A percentile compares a stretch with the other conserved stretches of the same genome.
Conservation (phyloP, 2,888 invertebrate genomes). For the Biston betularia region DNA sequence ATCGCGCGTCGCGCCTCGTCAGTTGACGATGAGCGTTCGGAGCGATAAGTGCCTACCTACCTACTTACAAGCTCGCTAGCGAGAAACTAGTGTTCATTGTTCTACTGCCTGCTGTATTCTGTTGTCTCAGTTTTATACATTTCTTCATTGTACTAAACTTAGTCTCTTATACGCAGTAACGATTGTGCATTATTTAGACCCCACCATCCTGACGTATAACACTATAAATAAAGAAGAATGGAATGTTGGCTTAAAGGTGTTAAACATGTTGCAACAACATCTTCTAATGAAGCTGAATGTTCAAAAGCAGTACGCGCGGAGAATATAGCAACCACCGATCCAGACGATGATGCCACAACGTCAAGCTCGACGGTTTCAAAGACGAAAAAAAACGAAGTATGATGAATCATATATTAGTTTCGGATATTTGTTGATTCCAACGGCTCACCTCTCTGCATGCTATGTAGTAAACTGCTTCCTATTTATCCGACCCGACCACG, state of each 20-base stretch:
- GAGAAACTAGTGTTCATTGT: no score
- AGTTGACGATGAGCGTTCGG: conserved; percentile 2
- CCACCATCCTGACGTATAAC: conserved; percentile 40
- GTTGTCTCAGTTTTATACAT: no score
- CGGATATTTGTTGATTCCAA: conserved; percentile 49
- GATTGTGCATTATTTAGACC: conserved; percentile 16
- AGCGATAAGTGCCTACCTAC: neutral
- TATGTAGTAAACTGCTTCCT: conserved; percentile 44
- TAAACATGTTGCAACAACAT: conserved; percentile 44
- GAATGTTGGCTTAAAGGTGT: conserved; percentile 46
- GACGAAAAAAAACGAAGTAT: conserved; percentile 45
- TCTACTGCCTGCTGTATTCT: no score
- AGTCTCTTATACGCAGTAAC: neutral
- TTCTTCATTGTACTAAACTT: no score
- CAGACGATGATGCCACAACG: conserved; percentile 41
- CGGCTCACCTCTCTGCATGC: conserved; percentile 45
- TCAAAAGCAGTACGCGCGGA: conserved; percentile 34
- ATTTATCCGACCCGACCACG: conserved; percentile 5
- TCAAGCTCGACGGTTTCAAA: conserved; percentile 44
- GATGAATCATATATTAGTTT: conserved; percentile 47
- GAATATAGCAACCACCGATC: no score
- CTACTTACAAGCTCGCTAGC: no score
- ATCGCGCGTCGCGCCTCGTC: neutral
- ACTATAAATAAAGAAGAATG: conserved; percentile 46
- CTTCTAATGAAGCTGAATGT: conserved; percentile 43